Percentiles rank a stretch among this genome's conserved stretches.
Evolutionary conservation across 2,797 vertebrate genomes (phyloP).

Genomic region (Tragelaphus oryx): DNA sequence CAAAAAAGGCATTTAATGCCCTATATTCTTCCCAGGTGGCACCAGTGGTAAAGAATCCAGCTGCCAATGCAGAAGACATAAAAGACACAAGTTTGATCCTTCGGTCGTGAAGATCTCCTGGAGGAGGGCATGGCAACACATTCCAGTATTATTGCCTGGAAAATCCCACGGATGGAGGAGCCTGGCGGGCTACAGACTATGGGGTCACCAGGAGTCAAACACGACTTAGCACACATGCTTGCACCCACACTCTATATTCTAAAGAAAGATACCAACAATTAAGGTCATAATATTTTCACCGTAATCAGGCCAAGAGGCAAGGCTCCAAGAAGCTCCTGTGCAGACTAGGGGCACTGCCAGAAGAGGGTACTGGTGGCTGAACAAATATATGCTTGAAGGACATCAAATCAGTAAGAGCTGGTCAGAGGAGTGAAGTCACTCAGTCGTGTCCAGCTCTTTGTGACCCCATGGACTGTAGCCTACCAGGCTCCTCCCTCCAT

Average conservation of each 20-base stretch:
- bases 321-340: neutral
- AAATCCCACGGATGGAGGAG: neutral
- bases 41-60: neutral
- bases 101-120: neutral
- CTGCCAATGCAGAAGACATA: neutral
- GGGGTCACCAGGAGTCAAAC: neutral
- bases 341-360: neutral
- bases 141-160: neutral
- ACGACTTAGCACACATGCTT: neutral
- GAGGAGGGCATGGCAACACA: neutral
- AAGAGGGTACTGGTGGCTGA: neutral
- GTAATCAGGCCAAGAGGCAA: neutral
- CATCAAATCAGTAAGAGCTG: neutral
- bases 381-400: neutral
- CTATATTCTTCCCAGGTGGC: neutral
- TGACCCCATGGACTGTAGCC: no score
- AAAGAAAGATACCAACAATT: neutral
- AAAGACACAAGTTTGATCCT: neutral
- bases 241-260: neutral
- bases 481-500: no score
- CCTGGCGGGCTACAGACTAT: neutral
- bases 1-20: neutral
- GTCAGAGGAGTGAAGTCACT: neutral
- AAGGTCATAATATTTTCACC: neutral
- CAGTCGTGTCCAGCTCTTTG: no score